These are phyloP conservation scores for Luffia ferchaultella DNA, from an alignment of 2,888 invertebrate genomes.

Conservation along the genomic window DNA sequence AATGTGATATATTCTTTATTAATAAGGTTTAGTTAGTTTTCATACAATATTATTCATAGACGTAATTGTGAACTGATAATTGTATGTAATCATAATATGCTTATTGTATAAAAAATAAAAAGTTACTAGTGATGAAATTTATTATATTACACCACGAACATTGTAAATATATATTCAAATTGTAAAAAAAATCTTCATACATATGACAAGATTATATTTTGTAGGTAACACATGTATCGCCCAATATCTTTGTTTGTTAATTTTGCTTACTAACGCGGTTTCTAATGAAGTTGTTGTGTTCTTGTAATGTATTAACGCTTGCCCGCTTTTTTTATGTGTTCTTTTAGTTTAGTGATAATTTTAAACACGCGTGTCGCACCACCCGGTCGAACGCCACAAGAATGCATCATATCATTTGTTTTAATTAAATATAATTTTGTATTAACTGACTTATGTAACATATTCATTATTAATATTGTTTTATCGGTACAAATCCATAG, in stretches of 20 bases:
- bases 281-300: conserved; percentile 3
- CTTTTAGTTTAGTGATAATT: conserved; percentile 7
- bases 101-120: too few species aligned
- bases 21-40: neutral
- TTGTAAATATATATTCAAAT: neutral
- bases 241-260: conserved; percentile 2
- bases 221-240: conserved; percentile 6
- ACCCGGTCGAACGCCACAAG: conserved; percentile 50
- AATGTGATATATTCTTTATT: neutral
- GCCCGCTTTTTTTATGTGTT: neutral
- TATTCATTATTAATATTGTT: neutral
- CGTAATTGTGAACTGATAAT: neutral
- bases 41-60: neutral
- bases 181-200: conserved; percentile 3
- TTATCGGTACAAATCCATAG: neutral
- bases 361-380: conserved; percentile 37
- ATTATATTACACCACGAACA: too few species aligned
- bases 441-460: conserved; percentile 32
- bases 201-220: conserved; percentile 14
- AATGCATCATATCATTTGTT: conserved; percentile 68
- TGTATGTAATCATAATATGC: neutral
- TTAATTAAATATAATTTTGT: conserved; percentile 48
- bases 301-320: conserved; percentile 13
- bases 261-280: conserved; percentile 4
- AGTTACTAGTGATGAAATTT: too few species aligned